A percentile compares a stretch with the other conserved stretches of the same genome.
These are phyloP conservation scores for Drosophila subquinaria DNA, from an alignment of 2,888 invertebrate species.

Conservation along the genomic window DNA sequence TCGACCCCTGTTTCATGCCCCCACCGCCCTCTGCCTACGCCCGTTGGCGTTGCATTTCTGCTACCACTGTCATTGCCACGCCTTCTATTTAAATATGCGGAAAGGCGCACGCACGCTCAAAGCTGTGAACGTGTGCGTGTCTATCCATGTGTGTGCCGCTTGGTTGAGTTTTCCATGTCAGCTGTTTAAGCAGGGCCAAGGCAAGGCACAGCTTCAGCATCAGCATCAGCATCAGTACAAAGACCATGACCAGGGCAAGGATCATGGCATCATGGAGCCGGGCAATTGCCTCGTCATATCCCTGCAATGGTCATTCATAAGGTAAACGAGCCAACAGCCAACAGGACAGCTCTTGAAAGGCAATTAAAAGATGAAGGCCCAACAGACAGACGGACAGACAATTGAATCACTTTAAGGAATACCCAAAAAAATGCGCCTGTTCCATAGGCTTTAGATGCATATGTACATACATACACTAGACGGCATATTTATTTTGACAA, in stretches of 20 bases:
- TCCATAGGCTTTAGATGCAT: neutral
- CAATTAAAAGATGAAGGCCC: slow-evolving; percentile 39
- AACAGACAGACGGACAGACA: neutral
- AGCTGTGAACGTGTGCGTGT: slow-evolving; percentile 13
- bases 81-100: slow-evolving; percentile 43
- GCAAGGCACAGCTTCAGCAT: slow-evolving; percentile 7
- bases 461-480: too few relatives aligned
- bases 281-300: slow-evolving; percentile 47
- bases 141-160: slow-evolving; percentile 18
- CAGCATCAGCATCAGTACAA: neutral
- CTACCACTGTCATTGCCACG: slow-evolving; percentile 8
- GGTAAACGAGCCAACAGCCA: slow-evolving; percentile 34
- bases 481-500: too few relatives aligned
- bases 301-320: slow-evolving; percentile 46
- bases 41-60: neutral
- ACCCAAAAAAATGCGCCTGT: neutral
- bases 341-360: slow-evolving; percentile 37
- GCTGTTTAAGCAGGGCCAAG: slow-evolving; percentile 37
- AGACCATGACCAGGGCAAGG: slow-evolving; percentile 7
- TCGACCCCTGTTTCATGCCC: too few relatives aligned
- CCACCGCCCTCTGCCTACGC: too few relatives aligned
- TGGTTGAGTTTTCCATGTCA: slow-evolving; percentile 44
- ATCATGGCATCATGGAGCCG: slow-evolving; percentile 25
- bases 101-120: slow-evolving; percentile 33
- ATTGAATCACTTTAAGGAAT: slow-evolving; percentile 6